Evolutionary conservation across 2,113 vertebrate genomes (phyloP).

Genomic region (Neogale vison): DNA sequence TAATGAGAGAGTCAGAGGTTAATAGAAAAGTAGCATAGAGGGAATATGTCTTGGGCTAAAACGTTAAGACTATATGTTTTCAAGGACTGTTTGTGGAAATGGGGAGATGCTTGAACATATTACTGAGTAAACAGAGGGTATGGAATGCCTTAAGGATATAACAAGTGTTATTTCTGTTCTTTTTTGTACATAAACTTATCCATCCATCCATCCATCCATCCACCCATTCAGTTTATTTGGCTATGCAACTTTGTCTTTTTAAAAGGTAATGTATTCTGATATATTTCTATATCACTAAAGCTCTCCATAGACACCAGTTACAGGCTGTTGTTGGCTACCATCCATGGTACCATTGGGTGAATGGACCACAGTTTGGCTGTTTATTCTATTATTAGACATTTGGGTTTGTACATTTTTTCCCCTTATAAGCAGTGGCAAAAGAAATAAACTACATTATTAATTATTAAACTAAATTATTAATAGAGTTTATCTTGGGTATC

Average conservation of each 20-base stretch:
- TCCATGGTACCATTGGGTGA: not conserved
- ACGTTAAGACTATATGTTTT: constrained; percentile 13
- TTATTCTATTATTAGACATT: constrained; percentile 30
- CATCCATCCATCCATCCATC: not conserved
- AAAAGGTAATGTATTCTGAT: not conserved
- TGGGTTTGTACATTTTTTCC: not conserved
- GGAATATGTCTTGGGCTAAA: not conserved
- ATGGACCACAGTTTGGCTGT: not conserved
- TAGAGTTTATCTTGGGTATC: not conserved
- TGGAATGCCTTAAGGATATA: not conserved
- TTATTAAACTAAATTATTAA: not conserved
- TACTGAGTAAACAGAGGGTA: not conserved
- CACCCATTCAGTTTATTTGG: not conserved
- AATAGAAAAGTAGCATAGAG: constrained; percentile 49
- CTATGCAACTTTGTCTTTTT: not conserved
- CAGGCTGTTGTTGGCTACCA: not conserved
- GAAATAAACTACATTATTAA: not conserved
- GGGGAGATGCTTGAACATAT: not conserved
- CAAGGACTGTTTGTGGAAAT: constrained; percentile 44
- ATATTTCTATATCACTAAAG: not conserved
- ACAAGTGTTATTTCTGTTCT: not conserved
- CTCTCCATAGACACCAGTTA: not conserved
- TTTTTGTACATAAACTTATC: not conserved
- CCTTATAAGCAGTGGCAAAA: not conserved
- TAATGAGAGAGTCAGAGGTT: constrained; percentile 38